Evolutionary conservation across 2,113 vertebrate genomes (phyloP).

Genomic region (Candoia aspera): DNA sequence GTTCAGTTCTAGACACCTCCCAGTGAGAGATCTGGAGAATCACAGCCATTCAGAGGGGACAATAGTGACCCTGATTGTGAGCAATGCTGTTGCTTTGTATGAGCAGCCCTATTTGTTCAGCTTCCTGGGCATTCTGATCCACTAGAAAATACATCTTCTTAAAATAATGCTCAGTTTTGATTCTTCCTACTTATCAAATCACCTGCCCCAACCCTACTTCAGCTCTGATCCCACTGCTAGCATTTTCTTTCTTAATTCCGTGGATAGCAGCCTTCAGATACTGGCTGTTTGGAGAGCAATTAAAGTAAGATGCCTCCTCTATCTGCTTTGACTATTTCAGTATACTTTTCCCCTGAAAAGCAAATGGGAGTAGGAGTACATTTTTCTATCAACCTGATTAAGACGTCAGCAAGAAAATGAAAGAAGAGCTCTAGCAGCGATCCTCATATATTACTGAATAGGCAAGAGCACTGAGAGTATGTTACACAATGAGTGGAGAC

Average conservation of each 20-base stretch:
- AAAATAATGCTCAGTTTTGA: neutral
- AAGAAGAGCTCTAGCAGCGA: neutral
- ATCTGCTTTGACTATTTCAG: neutral
- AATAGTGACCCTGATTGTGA: neutral
- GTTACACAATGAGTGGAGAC: neutral
- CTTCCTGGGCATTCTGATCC: neutral
- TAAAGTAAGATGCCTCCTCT: neutral
- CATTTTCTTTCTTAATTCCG: neutral
- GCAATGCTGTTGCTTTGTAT: neutral
- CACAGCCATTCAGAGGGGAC: neutral
- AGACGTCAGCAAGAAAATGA: conserved; percentile 1
- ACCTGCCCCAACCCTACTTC: neutral
- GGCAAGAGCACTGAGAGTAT: neutral
- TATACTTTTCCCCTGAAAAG: neutral
- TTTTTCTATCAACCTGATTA: conserved; percentile 3
- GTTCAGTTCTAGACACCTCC: neutral
- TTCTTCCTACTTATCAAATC: neutral
- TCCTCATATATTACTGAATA: neutral
- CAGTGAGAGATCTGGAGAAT: neutral
- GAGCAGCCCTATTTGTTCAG: neutral
- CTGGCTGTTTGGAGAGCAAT: neutral
- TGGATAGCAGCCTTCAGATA: neutral
- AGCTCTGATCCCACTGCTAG: neutral
- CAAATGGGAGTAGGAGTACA: neutral
- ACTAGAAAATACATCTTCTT: neutral